Base-by-base conservation (phyloP, 2,888 invertebrate species). In the Ditylenchus weischeri region DNA sequence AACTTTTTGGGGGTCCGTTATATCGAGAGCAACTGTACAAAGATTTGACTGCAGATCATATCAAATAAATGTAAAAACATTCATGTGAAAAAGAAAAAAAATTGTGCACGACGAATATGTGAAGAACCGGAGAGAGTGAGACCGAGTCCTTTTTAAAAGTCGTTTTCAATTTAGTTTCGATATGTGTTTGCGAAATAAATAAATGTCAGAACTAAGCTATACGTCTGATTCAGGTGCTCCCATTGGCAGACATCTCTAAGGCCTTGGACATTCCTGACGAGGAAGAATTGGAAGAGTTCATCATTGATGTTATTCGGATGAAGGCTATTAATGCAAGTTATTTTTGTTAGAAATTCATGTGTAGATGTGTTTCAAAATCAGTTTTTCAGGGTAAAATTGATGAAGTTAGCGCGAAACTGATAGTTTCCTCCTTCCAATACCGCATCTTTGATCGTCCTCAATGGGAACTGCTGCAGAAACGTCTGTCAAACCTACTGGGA, bases 241-340 rank as follows among this genome's bases (percentile, higher is more conserved):
- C 89, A n/a, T 95, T 94, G 84, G 90, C 90, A 72, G 89, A 90
- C 21, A 89, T 98, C 71, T 90, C 91, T 79, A 88, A 89, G 63
- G 93, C 95, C 84, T 86, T 98, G 69, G 90, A 93, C 84, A 89
- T 98, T 69, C 51, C 72, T 0, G 87, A 79, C 21, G 89, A 90
- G 71, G 89, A 90, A 72, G 90, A 93, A 84, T 93, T 98, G 0
- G 98, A 98, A 86, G 89, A 90, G 62, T 98, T 98, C 83, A 90
- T 98, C 74, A 96, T 98, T 85, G 93, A 96, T 87, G 93, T 80
- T n/a, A 74, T 83, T 62, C 80, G 79, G 63, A 73, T 79, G 35
- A 80, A 79, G 43, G 80, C 80, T 23, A 76, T 82, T 54, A 76
- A 76, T 59, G 80, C 79, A 62, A 69, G 71, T 71, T 49, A 23